Conservation (phyloP, 2,888 invertebrate species). For the Serrognathus titanus region DNA sequence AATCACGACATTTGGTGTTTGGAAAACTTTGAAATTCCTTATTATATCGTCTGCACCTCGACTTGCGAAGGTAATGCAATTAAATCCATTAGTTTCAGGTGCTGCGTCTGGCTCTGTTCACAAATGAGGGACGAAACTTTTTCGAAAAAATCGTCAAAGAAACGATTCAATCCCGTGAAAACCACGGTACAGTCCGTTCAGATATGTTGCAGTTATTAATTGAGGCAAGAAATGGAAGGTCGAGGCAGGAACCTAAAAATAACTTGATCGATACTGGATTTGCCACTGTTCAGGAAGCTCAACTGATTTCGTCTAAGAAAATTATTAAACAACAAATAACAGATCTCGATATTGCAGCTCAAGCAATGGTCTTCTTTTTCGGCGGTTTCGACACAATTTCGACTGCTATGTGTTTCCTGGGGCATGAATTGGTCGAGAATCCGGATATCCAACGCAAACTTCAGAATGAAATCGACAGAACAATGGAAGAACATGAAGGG, state of each 20-base stretch:
- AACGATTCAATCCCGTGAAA: slow-evolving; percentile 50
- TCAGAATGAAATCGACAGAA: slow-evolving; percentile 35
- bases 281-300: slow-evolving; percentile 24
- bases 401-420: slow-evolving; percentile 42
- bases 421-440: slow-evolving; percentile 50
- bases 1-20: slow-evolving; percentile 45
- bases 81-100: neutral
- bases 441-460: slow-evolving; percentile 49
- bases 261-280: slow-evolving; percentile 15
- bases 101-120: slow-evolving; percentile 8
- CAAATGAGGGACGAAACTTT: neutral
- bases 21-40: slow-evolving; percentile 5
- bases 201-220: slow-evolving; percentile 60
- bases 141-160: slow-evolving; percentile 25
- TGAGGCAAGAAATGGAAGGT: slow-evolving; percentile 42
- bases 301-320: slow-evolving; percentile 13
- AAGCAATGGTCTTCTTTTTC: slow-evolving; percentile 51
- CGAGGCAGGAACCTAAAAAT: slow-evolving; percentile 1
- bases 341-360: slow-evolving; percentile 41
- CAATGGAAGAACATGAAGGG: slow-evolving; percentile 21
- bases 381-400: slow-evolving; percentile 53
- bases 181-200: slow-evolving; percentile 51
- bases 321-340: neutral
- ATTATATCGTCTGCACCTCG: slow-evolving; percentile 7
- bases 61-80: slow-evolving; percentile 7